A percentile compares a stretch with the other conserved stretches of the same genome.
Evolutionary conservation across 2,113 vertebrate genomes (phyloP).

Genomic region (Opisthocomus hoazin): DNA sequence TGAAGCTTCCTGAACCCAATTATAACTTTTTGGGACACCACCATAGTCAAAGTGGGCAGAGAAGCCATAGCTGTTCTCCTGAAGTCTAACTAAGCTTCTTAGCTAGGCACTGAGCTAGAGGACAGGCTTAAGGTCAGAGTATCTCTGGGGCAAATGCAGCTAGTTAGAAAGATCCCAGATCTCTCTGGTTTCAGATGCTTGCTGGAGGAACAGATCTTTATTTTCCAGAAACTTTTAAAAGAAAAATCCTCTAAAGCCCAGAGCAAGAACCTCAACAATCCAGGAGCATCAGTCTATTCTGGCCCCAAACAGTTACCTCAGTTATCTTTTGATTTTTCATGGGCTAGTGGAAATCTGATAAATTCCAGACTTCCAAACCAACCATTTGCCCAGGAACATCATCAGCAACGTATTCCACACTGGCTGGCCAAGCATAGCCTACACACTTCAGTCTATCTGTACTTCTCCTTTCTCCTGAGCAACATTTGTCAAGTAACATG

Average conservation of each 20-base stretch:
- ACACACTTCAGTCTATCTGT: not conserved
- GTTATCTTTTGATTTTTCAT: not conserved
- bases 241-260: not conserved
- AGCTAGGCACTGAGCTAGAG: not conserved
- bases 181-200: not conserved
- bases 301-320: not conserved
- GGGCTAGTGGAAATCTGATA: not conserved
- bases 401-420: not conserved
- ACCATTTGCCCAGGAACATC: not conserved
- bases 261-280: not conserved
- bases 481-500: slow-evolving; percentile 4
- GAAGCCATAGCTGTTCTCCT: not conserved
- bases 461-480: slow-evolving; percentile 2
- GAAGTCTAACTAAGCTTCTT: not conserved
- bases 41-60: not conserved
- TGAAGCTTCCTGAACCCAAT: not conserved
- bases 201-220: not conserved
- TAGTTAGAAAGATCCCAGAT: not conserved
- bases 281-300: not conserved
- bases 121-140: not conserved
- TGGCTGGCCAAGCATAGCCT: not conserved
- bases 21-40: not conserved
- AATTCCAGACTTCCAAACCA: not conserved
- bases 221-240: not conserved
- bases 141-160: not conserved